Percentiles rank a stretch among this genome's conserved stretches.
phyloP scores from a whole-genome alignment of 2,888 invertebrate genomes.

The Sphecodes monilicornis region DNA sequence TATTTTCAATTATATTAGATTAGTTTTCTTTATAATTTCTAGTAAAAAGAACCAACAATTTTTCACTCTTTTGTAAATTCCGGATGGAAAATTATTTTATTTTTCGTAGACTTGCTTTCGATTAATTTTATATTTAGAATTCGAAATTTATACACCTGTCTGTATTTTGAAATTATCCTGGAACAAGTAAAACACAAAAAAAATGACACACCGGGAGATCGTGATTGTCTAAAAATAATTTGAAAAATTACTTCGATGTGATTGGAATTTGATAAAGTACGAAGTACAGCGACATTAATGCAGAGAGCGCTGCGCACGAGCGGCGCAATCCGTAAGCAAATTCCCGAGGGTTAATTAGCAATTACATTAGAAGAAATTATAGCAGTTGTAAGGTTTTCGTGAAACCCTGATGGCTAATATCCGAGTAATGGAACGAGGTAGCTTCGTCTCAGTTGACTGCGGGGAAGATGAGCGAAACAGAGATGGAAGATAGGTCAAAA shows the following conservation, averaged over 20 bases:
- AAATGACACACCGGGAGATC: neutral
- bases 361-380: slow-evolving; percentile 84
- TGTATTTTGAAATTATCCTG: neutral
- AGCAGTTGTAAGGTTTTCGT: slow-evolving; percentile 83
- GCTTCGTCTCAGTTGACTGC: slow-evolving; percentile 68
- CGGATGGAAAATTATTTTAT: neutral
- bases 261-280: neutral
- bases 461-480: slow-evolving; percentile 60
- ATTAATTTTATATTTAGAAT: no score
- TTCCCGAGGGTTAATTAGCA: slow-evolving; percentile 79
- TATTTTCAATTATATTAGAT: no score
- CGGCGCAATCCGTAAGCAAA: slow-evolving; percentile 67
- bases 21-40: no score
- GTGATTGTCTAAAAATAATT: neutral
- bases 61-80: neutral
- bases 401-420: slow-evolving; percentile 84
- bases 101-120: neutral
- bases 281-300: neutral
- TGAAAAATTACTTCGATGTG: neutral
- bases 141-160: no score
- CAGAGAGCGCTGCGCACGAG: neutral
- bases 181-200: no score
- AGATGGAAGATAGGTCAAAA: slow-evolving; percentile 60
- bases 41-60: neutral
- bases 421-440: slow-evolving; percentile 82